A percentile compares a stretch with the other conserved stretches of the same genome.
These are phyloP conservation scores for Torymus aiolomorphi DNA, from an alignment of 2,888 invertebrate genomes.

Conservation along the genomic window DNA sequence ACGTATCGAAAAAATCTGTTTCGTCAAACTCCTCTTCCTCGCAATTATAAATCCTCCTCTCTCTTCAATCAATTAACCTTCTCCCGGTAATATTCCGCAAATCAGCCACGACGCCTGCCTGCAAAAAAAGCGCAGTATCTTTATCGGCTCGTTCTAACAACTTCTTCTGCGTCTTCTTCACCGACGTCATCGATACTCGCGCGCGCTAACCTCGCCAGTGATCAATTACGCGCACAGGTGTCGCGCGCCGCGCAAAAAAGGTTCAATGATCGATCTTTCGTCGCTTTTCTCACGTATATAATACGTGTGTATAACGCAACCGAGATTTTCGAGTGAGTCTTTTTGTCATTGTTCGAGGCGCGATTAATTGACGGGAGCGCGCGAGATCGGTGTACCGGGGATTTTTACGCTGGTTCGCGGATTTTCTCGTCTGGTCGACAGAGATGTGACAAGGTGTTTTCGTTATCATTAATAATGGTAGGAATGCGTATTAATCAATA, in stretches of 20 bases:
- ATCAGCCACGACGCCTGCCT: not conserved
- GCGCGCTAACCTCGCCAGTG: too few species aligned
- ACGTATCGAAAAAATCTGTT: conserved; percentile 1
- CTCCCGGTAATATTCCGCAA: conserved; percentile 1
- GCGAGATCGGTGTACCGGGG: not conserved
- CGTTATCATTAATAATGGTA: conserved; percentile 44
- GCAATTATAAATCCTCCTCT: conserved; percentile 21
- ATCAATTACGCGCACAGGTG: too few species aligned
- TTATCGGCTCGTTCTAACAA: conserved; percentile 10
- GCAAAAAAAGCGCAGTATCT: conserved; percentile 10
- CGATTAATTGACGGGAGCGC: conserved; percentile 32
- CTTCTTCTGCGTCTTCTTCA: too few species aligned
- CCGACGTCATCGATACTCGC: too few species aligned
- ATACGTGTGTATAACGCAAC: not conserved
- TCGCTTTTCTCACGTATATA: conserved; percentile 14
- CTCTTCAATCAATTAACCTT: conserved; percentile 32
- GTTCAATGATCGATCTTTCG: conserved; percentile 30
- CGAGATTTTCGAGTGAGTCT: not conserved
- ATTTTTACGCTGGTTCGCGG: not conserved
- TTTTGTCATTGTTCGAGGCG: conserved; percentile 34
- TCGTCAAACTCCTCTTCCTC: not conserved
- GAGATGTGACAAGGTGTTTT: conserved; percentile 3
- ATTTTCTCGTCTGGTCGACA: not conserved
- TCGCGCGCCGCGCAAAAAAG: too few species aligned
- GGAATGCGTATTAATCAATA: conserved; percentile 39